phyloP scores from a whole-genome alignment of 23 tunicate genomes.

The Botrylloides violaceus region DNA sequence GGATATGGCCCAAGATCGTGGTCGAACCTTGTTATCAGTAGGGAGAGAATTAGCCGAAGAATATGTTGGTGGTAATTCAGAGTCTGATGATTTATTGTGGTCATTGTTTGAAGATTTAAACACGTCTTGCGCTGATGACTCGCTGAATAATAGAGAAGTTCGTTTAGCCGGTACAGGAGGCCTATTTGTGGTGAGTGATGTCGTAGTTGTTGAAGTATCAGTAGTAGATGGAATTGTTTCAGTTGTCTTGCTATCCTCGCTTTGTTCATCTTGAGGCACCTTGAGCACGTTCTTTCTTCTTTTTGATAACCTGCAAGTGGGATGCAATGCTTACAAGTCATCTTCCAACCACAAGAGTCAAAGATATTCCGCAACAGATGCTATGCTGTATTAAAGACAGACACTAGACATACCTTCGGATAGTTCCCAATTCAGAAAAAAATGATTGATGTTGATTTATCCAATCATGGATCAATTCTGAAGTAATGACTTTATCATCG shows the following conservation, averaged over 20 bases:
- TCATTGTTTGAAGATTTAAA: too few relatives aligned
- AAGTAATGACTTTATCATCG: conserved; percentile 21
- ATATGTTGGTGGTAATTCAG: too few relatives aligned
- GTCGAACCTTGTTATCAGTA: neutral
- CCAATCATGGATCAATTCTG: conserved; percentile 60
- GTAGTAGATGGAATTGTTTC: too few relatives aligned
- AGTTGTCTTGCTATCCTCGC: too few relatives aligned
- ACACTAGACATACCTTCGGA: conserved; percentile 29
- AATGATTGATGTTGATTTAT: conserved; percentile 81
- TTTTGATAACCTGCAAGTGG: neutral
- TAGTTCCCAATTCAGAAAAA: conserved; percentile 71
- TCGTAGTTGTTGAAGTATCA: too few relatives aligned
- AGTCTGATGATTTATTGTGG: too few relatives aligned
- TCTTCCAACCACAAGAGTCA: neutral
- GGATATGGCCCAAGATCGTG: conserved; percentile 5
- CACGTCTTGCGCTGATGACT: neutral
- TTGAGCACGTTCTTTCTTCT: neutral
- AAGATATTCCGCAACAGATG: neutral
- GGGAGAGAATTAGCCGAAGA: neutral
- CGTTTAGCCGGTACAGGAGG: neutral
- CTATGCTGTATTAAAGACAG: neutral
- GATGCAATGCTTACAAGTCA: neutral
- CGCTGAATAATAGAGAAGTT: neutral
- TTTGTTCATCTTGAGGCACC: neutral
- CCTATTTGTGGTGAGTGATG: neutral